phyloP scores from a whole-genome alignment of 2,113 vertebrate species.

The Crotophaga sulcirostris region DNA sequence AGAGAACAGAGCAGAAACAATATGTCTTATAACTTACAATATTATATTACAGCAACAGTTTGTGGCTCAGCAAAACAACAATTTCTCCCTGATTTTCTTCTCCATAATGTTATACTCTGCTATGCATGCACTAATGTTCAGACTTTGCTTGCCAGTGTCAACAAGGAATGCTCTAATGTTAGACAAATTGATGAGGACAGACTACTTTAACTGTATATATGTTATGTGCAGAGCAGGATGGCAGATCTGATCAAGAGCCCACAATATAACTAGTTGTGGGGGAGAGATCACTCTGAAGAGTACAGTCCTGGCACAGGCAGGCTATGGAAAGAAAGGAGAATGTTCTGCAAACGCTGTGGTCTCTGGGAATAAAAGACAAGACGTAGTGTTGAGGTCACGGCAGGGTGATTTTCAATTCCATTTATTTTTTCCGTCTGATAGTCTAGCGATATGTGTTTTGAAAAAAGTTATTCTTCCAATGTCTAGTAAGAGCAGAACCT shows the following conservation, averaged over 20 bases:
- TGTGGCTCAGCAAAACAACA: not conserved
- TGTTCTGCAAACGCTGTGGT: not conserved
- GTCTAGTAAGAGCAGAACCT: not conserved
- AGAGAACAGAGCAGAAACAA: not conserved
- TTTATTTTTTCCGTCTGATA: not conserved
- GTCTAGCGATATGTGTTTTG: not conserved
- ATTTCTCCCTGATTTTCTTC: not conserved
- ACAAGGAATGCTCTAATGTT: not conserved
- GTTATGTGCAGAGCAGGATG: rapidly evolving
- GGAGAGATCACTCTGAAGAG: not conserved
- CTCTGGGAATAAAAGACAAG: not conserved
- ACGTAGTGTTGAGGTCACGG: not conserved
- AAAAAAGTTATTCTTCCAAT: not conserved
- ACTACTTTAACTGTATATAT: not conserved
- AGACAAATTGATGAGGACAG: not conserved
- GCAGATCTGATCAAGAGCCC: not conserved
- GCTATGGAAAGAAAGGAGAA: not conserved
- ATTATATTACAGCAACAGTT: not conserved
- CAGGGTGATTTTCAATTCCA: not conserved
- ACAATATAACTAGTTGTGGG: rapidly evolving
- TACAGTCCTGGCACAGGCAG: not conserved
- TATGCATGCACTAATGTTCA: not conserved
- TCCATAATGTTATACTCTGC: not conserved
- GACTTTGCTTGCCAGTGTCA: not conserved
- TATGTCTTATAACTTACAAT: not conserved